Evolutionary conservation across 2,888 invertebrate species (phyloP).

Genomic region (Ormyrus labotus): DNA sequence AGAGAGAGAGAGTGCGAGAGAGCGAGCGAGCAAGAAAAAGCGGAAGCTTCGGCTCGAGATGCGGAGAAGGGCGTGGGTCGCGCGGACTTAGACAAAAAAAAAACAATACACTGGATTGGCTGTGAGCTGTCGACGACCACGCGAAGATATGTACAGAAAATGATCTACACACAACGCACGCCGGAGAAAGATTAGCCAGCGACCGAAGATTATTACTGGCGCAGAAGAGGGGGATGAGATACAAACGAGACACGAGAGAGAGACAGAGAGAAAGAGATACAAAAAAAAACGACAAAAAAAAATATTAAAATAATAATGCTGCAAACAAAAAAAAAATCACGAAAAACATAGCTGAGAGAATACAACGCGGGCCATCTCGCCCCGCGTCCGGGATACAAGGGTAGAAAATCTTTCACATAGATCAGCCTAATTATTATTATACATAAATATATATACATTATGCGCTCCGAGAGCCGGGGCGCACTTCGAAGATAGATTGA

Average conservation of each 20-base stretch:
- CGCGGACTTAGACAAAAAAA: slow-evolving; percentile 47
- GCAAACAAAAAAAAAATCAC: slow-evolving; percentile 55
- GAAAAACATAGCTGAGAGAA: slow-evolving; percentile 47
- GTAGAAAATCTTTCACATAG: slow-evolving; percentile 69
- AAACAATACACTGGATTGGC: slow-evolving; percentile 64
- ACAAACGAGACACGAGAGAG: slow-evolving; percentile 40
- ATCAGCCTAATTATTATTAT: slow-evolving; percentile 66
- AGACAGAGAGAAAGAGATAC: background rate
- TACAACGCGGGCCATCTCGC: slow-evolving; percentile 9
- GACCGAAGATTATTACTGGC: background rate
- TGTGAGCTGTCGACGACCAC: slow-evolving; percentile 68
- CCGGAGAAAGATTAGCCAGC: slow-evolving; percentile 24
- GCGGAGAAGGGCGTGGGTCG: slow-evolving; percentile 49
- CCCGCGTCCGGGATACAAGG: slow-evolving; percentile 73
- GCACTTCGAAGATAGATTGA: slow-evolving; percentile 35
- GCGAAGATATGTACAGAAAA: slow-evolving; percentile 54
- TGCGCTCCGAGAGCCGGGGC: slow-evolving; percentile 46
- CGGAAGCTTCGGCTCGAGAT: slow-evolving; percentile 36
- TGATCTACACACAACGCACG: slow-evolving; percentile 25
- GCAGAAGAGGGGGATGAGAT: slow-evolving; percentile 24
- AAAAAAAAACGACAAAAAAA: slow-evolving; percentile 44
- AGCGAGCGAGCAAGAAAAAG: background rate
- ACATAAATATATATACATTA: slow-evolving; percentile 56
- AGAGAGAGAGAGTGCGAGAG: slow-evolving; percentile 23
- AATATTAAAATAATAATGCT: slow-evolving; percentile 54